A percentile compares a stretch with the other conserved stretches of the same genome.
phyloP scores from a whole-genome alignment of 2,113 vertebrate species.

The Gavialis gangeticus region DNA sequence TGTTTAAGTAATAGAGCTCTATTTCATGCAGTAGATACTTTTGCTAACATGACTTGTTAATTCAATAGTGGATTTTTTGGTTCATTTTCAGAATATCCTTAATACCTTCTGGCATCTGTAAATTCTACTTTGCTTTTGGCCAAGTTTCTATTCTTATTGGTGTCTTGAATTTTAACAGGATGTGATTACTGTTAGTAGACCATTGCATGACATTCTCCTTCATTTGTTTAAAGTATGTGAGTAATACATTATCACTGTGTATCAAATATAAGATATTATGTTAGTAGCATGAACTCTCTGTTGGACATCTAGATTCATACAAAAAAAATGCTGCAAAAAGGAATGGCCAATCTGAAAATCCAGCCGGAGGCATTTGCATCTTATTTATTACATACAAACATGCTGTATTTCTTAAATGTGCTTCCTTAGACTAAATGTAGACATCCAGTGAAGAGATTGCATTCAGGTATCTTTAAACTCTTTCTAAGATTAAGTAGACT shows the following conservation, averaged over 20 bases:
- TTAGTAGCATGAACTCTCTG: neutral
- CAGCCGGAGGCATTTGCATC: conserved; percentile 56
- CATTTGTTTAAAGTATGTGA: neutral
- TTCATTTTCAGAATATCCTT: neutral
- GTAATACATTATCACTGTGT: neutral
- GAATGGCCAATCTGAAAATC: conserved; percentile 48
- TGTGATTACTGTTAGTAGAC: neutral
- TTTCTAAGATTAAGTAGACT: neutral
- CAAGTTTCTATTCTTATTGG: neutral
- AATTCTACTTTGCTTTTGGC: neutral
- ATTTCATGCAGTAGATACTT: neutral
- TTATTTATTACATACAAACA: neutral
- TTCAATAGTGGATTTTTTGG: neutral
- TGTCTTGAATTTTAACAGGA: neutral
- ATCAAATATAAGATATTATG: neutral
- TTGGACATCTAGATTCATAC: conserved; percentile 51
- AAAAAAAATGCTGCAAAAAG: conserved; percentile 32
- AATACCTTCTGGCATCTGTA: neutral
- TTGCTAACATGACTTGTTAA: conserved; percentile 50
- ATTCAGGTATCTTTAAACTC: neutral
- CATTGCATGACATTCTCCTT: neutral
- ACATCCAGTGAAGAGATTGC: neutral
- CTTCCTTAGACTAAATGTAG: neutral
- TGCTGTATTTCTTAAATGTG: neutral
- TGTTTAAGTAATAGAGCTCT: conserved; percentile 16